Evolutionary conservation across 30 jellyfish, hydroid and myxozoan genomes (phyloP), one percentile per base, ranked within the genome.

Genomic region (Pelagia noctiluca): DNA sequence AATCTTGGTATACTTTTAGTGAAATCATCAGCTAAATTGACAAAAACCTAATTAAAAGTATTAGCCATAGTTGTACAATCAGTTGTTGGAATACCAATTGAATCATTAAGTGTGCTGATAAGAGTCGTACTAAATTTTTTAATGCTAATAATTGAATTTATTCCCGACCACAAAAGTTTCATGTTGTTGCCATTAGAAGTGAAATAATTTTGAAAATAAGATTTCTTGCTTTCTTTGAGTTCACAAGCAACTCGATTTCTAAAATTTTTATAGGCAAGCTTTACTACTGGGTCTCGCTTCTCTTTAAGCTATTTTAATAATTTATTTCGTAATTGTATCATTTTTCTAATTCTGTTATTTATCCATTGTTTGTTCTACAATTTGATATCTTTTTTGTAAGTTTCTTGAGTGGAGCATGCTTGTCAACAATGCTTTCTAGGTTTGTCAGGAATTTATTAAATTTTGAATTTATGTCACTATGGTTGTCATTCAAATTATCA

Each of bases 401-500:
- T 32, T 73, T 73, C 76, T 73, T 73, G 3, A 47, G n/a, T n/a
- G n/a, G n/a, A n/a, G n/a, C n/a, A n/a, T n/a, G n/a, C n/a, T n/a
- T n/a, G n/a, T n/a, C n/a, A 42, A 76, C 50, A 42, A 76, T 35
- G 50, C 50, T 61, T n/a, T n/a, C n/a, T n/a, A n/a, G n/a, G n/a
- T n/a, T n/a, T n/a, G n/a, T n/a, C n/a, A n/a, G n/a, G n/a, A n/a
- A n/a, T n/a, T n/a, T 49, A 76, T 76, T 76, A 53, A 76, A 76
- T 52, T 25, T 76, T 8, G 79, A 72, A 76, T 76, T 76, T 21
- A 76, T 71, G 50, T 76, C 77, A 60, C 32, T 53, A 1, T 49
- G 52, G n/a, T 26, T 31, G 63, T 26, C 88, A 76, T 76, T 76
- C 63, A 76, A 52, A 61, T 49, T 49, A 24, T 49, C 80, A 76